Conservation (phyloP, 2,797 vertebrate genomes). For the Myotis findleyi region DNA sequence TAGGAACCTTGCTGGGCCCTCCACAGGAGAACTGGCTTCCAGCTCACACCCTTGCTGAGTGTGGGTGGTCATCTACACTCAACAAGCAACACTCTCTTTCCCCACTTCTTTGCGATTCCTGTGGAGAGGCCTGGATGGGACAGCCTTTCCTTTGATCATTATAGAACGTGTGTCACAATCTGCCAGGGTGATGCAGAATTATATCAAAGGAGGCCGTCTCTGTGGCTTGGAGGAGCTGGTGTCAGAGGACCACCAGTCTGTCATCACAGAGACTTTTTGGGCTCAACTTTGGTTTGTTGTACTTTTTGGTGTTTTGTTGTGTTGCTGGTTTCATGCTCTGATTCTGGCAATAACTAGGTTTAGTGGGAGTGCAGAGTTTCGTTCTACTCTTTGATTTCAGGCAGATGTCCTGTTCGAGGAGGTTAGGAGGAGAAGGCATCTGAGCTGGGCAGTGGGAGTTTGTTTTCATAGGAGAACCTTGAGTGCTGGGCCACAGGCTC, state of each 20-base stretch:
- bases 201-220: background rate
- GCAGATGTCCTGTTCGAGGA: background rate
- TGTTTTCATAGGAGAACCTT: background rate
- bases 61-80: background rate
- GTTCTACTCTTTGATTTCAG: background rate
- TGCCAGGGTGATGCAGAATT: background rate
- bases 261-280: background rate
- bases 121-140: background rate
- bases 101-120: slow-evolving; percentile 40
- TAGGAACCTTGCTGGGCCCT: background rate
- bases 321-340: background rate
- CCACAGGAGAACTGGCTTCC: slow-evolving; percentile 25
- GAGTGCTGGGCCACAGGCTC: background rate
- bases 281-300: background rate
- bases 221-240: background rate
- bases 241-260: background rate
- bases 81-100: slow-evolving; percentile 32
- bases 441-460: background rate
- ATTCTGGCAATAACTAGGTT: background rate
- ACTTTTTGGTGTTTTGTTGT: background rate
- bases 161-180: background rate
- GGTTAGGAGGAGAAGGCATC: background rate
- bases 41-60: background rate
- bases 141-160: background rate
- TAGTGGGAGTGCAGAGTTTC: background rate